These are phyloP conservation scores for Oryzaephilus surinamensis DNA, from an alignment of 1,140 invertebrate genomes.

Conservation along the genomic window DNA sequence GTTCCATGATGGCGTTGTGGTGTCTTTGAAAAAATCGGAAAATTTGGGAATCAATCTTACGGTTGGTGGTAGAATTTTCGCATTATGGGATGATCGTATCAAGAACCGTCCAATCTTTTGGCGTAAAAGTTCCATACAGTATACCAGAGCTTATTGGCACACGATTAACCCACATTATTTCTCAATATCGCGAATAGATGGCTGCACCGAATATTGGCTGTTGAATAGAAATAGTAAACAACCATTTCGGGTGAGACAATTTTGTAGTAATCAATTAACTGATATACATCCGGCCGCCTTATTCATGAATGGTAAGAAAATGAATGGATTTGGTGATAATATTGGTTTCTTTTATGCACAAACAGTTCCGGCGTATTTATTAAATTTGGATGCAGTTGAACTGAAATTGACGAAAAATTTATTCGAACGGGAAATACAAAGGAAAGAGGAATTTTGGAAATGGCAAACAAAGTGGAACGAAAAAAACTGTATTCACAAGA, in stretches of 20 bases:
- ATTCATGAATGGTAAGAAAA: slow-evolving; percentile 3
- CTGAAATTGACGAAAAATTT: slow-evolving; percentile 4
- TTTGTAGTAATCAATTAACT: slow-evolving; percentile 21
- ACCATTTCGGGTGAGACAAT: slow-evolving; percentile 27
- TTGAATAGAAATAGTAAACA: slow-evolving; percentile 33
- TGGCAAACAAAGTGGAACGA: slow-evolving; percentile 26
- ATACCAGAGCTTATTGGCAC: slow-evolving; percentile 44
- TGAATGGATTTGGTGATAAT: slow-evolving; percentile 5
- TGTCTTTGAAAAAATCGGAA: slow-evolving; percentile 36
- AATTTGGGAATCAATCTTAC: slow-evolving; percentile 43
- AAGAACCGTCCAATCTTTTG: slow-evolving; percentile 41
- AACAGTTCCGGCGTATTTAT: no score
- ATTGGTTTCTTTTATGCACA: slow-evolving; percentile 3
- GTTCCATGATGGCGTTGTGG: slow-evolving; percentile 57
- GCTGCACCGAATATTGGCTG: slow-evolving; percentile 48
- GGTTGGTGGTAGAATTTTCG: slow-evolving; percentile 46
- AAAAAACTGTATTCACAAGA: slow-evolving; percentile 13
- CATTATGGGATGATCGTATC: slow-evolving; percentile 45
- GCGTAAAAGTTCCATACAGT: slow-evolving; percentile 38
- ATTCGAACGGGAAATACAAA: slow-evolving; percentile 18
- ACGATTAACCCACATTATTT: slow-evolving; percentile 21
- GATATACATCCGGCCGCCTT: no score
- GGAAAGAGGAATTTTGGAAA: slow-evolving; percentile 22
- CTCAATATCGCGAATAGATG: slow-evolving; percentile 41
- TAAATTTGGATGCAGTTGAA: background rate